A percentile compares a stretch with the other conserved stretches of the same genome.
These are phyloP conservation scores for Caenorhabditis briggsae DNA, from an alignment of 1,140 invertebrate genomes.

Conservation along the genomic window DNA sequence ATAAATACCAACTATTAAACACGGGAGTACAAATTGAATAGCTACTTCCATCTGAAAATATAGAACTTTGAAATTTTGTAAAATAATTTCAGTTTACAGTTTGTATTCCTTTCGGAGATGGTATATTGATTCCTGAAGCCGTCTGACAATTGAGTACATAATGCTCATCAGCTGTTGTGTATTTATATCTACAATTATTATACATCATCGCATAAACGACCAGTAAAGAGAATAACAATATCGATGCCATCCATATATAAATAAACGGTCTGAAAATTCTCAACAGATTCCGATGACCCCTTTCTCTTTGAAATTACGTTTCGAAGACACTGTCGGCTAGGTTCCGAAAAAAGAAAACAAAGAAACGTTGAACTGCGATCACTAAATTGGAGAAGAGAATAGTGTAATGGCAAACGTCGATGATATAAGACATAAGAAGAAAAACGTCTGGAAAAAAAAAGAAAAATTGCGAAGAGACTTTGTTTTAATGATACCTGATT, in stretches of 20 bases:
- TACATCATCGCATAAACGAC: constrained; percentile 25
- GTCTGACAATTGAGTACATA: constrained; percentile 4
- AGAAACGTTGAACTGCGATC: constrained; percentile 26
- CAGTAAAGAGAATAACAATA: neutral
- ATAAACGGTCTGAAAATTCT: constrained; percentile 32
- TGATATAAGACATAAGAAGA: constrained; percentile 28
- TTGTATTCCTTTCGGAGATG: constrained; percentile 13
- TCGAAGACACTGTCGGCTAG: neutral
- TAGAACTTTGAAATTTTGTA: neutral
- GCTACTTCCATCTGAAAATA: constrained; percentile 29
- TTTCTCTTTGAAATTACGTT: neutral
- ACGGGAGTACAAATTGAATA: neutral
- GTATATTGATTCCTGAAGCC: neutral
- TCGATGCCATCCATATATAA: constrained; percentile 1
- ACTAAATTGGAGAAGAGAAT: constrained; percentile 24
- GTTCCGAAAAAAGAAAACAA: constrained; percentile 34
- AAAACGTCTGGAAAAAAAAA: constrained; percentile 30
- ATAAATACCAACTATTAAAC: constrained; percentile 20
- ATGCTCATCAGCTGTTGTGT: neutral
- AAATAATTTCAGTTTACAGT: neutral
- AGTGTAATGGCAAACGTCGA: constrained; percentile 38
- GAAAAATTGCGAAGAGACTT: neutral
- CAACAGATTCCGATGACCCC: too few relatives aligned
- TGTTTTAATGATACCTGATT: constrained; percentile 22
- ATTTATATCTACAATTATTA: constrained; percentile 23